Evolutionary conservation across 2,888 invertebrate genomes (phyloP).

Genomic region (Cerceris ruficornis): DNA sequence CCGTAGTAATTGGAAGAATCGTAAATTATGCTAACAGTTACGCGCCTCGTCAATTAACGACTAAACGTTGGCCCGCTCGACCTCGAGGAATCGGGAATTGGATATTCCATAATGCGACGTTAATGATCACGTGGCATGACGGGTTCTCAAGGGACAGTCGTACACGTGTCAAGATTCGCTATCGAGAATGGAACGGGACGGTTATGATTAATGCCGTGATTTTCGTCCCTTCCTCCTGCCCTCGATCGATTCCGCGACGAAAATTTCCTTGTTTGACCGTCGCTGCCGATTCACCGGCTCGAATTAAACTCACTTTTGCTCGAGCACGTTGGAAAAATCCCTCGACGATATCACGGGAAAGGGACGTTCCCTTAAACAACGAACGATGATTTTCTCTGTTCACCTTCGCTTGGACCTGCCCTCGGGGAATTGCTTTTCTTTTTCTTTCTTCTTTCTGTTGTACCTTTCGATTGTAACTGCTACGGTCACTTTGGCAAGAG

Average conservation of each 20-base stretch:
- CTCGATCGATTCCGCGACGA: not conserved
- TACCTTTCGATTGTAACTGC: not conserved
- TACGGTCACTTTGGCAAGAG: not conserved
- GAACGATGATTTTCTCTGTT: no score
- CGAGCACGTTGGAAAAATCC: not conserved
- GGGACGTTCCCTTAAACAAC: no score
- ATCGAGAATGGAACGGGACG: not conserved
- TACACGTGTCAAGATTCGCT: conserved; percentile 29
- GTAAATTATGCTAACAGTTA: not conserved
- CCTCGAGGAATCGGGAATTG: not conserved
- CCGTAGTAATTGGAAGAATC: not conserved
- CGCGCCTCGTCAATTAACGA: conserved; percentile 14
- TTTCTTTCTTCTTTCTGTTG: not conserved
- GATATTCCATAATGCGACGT: conserved; percentile 38
- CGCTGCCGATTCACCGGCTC: no score
- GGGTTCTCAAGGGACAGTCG: conserved; percentile 35
- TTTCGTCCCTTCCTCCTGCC: not conserved
- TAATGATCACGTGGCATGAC: conserved; percentile 36
- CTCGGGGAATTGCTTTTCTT: not conserved
- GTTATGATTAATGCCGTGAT: not conserved
- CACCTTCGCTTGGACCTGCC: no score
- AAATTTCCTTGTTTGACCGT: not conserved
- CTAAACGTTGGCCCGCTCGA: conserved; percentile 15
- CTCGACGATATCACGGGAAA: not conserved
- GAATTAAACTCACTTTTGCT: not conserved